These are phyloP conservation scores for Campaea margaritaria DNA, from an alignment of 2,888 invertebrate species.

Conservation along the genomic window DNA sequence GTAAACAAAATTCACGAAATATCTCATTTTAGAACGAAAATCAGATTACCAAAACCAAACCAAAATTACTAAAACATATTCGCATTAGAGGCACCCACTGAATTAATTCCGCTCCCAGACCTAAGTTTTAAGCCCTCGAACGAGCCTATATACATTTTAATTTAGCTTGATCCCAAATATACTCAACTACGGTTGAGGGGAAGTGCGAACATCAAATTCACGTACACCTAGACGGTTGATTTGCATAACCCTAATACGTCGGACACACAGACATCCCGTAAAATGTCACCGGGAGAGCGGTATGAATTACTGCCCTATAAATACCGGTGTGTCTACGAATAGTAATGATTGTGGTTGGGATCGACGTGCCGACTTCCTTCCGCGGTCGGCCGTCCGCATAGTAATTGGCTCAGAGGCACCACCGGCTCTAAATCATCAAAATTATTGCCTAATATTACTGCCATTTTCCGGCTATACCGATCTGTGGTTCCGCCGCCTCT, in stretches of 20 bases:
- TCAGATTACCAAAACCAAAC: constrained; percentile 34
- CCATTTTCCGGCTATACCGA: constrained; percentile 67
- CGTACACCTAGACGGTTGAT: constrained; percentile 57
- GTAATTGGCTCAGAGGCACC: constrained; percentile 77
- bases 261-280: constrained; percentile 70
- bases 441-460: constrained; percentile 82
- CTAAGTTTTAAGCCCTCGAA: constrained; percentile 32
- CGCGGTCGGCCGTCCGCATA: constrained; percentile 75
- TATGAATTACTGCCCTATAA: constrained; percentile 79
- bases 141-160: constrained; percentile 29
- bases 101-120: constrained; percentile 33
- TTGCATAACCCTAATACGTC: constrained; percentile 64
- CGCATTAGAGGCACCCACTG: constrained; percentile 30
- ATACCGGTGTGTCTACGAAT: constrained; percentile 72
- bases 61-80: constrained; percentile 36
- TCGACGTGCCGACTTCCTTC: constrained; percentile 81
- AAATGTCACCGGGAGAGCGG: constrained; percentile 70
- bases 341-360: constrained; percentile 80
- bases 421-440: constrained; percentile 79
- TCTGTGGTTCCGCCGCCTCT: constrained; percentile 70
- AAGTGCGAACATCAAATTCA: constrained; percentile 50
- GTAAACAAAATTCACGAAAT: constrained; percentile 25
- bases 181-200: constrained; percentile 8
- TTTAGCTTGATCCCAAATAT: constrained; percentile 24
- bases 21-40: constrained; percentile 28